Conservation (phyloP, 2,888 invertebrate species). For the Maniola hyperantus region DNA sequence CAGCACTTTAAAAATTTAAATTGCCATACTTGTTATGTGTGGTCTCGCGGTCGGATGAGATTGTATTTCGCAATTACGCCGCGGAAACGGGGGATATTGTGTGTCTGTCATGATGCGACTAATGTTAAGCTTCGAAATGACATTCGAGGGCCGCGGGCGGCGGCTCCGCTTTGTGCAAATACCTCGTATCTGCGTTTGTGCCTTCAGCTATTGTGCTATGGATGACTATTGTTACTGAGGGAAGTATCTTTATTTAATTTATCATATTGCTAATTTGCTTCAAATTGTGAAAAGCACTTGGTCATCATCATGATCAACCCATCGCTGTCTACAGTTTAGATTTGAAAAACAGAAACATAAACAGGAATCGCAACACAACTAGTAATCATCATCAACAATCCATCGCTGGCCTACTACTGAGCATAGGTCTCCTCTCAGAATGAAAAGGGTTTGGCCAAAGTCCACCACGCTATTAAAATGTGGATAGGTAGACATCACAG, state of each 20-base stretch:
- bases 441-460: too few species aligned
- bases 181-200: slow-evolving; percentile 48
- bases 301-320: neutral
- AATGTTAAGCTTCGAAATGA: slow-evolving; percentile 69
- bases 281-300: neutral
- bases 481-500: too few species aligned
- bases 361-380: too few species aligned
- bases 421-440: too few species aligned
- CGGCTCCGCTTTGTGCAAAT: slow-evolving; percentile 73
- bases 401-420: too few species aligned
- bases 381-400: too few species aligned
- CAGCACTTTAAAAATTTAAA: slow-evolving; percentile 1
- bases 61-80: slow-evolving; percentile 41
- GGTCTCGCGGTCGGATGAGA: slow-evolving; percentile 23
- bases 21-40: slow-evolving; percentile 25
- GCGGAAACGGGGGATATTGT: slow-evolving; percentile 47
- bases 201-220: slow-evolving; percentile 48
- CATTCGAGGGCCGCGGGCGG: slow-evolving; percentile 65
- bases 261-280: slow-evolving; percentile 4
- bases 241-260: neutral
- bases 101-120: slow-evolving; percentile 63
- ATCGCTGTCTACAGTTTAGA: too few species aligned
- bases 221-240: slow-evolving; percentile 26
- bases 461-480: too few species aligned
- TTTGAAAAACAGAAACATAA: too few species aligned